Conservation (phyloP, 35 echinoderm and acorn worm species). For the Patiria miniata region DNA sequence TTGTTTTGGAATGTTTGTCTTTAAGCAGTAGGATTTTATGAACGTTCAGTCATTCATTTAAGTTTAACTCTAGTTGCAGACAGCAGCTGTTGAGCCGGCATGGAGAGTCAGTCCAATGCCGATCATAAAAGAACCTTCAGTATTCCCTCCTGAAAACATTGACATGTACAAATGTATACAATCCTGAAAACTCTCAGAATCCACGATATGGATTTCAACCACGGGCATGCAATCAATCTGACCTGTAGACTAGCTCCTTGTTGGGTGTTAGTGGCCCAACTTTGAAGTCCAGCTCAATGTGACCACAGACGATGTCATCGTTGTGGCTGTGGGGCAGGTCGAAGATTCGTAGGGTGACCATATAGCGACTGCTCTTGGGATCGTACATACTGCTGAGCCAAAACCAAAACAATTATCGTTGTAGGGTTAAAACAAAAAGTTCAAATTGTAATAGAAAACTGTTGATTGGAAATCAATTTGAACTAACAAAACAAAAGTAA, state of each 20-base stretch:
- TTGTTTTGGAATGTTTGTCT: too few species aligned
- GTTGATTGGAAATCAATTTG: not conserved
- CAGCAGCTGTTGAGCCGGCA: too few species aligned
- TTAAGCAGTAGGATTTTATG: too few species aligned
- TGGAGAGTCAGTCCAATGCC: too few species aligned
- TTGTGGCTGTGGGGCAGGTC: slow-evolving; percentile 12
- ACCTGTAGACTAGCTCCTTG: slow-evolving; percentile 75
- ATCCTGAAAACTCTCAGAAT: not conserved
- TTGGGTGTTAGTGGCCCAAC: slow-evolving; percentile 60
- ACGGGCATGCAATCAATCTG: not conserved
- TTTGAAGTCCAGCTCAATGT: slow-evolving; percentile 73
- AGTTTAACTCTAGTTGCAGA: too few species aligned
- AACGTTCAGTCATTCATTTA: too few species aligned
- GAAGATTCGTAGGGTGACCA: slow-evolving; percentile 51
- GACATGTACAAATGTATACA: too few species aligned
- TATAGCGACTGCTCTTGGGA: slow-evolving; percentile 33
- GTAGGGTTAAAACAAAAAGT: too few species aligned
- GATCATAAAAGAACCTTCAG: too few species aligned
- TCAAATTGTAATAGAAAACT: too few species aligned
- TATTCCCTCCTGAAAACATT: too few species aligned
- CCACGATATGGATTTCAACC: not conserved
- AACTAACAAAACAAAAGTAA: not conserved
- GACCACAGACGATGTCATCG: slow-evolving; percentile 56
- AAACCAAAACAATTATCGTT: not conserved
- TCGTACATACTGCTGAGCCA: slow-evolving; percentile 45